These are phyloP conservation scores for Theocolax elegans DNA, from an alignment of 1,140 invertebrate species.

Conservation along the genomic window DNA sequence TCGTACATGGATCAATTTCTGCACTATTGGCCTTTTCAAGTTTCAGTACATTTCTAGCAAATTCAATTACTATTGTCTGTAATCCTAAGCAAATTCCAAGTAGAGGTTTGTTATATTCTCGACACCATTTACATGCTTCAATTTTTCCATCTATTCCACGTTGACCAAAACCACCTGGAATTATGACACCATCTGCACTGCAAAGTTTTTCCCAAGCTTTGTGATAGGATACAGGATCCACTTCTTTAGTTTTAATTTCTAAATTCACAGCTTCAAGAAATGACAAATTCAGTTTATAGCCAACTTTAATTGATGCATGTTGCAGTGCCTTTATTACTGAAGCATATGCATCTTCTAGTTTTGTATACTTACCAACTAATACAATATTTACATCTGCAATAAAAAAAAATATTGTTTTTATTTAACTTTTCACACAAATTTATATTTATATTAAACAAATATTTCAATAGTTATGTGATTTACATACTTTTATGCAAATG, in stretches of 20 bases:
- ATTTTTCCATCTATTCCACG: conserved; percentile 98
- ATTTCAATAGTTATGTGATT: background rate
- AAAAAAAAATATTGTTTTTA: too few relatives aligned
- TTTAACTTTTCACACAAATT: too few relatives aligned
- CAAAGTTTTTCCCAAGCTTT: conserved; percentile 94
- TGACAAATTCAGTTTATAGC: conserved; percentile 85
- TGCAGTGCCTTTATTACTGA: conserved; percentile 95
- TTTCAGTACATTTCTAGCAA: conserved; percentile 87
- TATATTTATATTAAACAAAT: background rate
- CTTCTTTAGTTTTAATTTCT: conserved; percentile 78
- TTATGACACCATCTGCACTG: conserved; percentile 91
- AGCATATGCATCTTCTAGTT: conserved; percentile 94
- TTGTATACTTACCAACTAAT: conserved; percentile 99
- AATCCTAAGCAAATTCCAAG: conserved; percentile 97
- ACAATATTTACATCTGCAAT: conserved; percentile 84
- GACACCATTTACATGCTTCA: conserved; percentile 91
- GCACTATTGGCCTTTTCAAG: conserved; percentile 86
- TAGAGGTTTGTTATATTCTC: conserved; percentile 89
- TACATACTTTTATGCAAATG: conserved; percentile 72
- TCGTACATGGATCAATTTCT: conserved; percentile 83
- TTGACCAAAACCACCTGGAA: conserved; percentile 97
- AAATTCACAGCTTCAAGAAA: conserved; percentile 92
- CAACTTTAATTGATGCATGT: conserved; percentile 87
- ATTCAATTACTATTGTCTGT: conserved; percentile 97
- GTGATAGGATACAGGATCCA: conserved; percentile 87